Evolutionary conservation across 2,797 vertebrate genomes (phyloP).

Genomic region (Tokudaia tokunoshimensis): DNA sequence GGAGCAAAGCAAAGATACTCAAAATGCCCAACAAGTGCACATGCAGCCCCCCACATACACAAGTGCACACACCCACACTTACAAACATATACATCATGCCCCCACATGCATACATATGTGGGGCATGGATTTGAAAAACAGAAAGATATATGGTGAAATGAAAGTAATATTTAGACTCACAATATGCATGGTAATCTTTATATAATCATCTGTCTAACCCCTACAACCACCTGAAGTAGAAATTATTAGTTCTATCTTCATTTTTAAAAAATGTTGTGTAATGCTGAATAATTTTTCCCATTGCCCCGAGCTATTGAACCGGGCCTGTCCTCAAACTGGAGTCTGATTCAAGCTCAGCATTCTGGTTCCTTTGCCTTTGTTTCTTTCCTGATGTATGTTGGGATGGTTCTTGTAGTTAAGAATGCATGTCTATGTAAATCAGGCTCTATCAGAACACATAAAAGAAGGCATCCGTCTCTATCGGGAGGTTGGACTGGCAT

Average conservation of each 20-base stretch:
- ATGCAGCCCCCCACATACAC: no score
- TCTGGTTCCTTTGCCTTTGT: slow-evolving; percentile 4
- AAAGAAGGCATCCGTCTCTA: neutral
- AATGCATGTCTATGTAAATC: slow-evolving; percentile 7
- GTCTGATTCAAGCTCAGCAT: slow-evolving; percentile 1
- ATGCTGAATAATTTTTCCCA: slow-evolving; percentile 1
- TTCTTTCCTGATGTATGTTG: slow-evolving; percentile 19
- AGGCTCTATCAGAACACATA: neutral
- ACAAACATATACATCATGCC: neutral
- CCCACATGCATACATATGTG: neutral
- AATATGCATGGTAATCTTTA: neutral
- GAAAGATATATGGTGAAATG: slow-evolving; percentile 6
- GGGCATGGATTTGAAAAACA: neutral
- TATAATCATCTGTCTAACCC: neutral
- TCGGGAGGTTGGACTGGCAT: neutral
- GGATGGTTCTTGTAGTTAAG: slow-evolving; percentile 34
- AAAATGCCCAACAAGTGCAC: neutral
- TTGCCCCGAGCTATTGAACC: neutral
- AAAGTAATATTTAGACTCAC: slow-evolving; percentile 17
- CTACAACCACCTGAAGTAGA: neutral
- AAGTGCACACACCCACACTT: neutral
- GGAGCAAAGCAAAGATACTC: neutral
- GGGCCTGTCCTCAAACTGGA: neutral
- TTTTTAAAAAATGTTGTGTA: neutral
- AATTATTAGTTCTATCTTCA: neutral